Evolutionary conservation across 1,140 invertebrate genomes (phyloP).

Genomic region (Drosophila bipectinata): DNA sequence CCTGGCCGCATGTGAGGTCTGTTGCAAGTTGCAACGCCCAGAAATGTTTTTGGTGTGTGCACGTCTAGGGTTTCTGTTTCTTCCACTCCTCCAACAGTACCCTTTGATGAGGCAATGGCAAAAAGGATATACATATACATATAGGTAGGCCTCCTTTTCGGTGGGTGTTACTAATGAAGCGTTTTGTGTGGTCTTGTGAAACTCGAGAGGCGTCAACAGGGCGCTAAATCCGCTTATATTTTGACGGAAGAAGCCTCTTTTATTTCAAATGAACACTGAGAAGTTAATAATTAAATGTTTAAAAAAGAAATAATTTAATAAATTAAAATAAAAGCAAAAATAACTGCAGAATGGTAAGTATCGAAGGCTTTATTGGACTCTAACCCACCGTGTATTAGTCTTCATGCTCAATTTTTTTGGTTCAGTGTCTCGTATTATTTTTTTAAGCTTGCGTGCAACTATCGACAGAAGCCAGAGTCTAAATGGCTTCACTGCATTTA

Average conservation of each 20-base stretch:
- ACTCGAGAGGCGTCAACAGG: slow-evolving; percentile 82
- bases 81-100: slow-evolving; percentile 23
- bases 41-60: slow-evolving; percentile 31
- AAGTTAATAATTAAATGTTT: not conserved
- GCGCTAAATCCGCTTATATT: slow-evolving; percentile 80
- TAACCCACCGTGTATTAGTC: not conserved
- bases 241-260: slow-evolving; percentile 45
- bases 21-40: slow-evolving; percentile 46
- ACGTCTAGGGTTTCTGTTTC: slow-evolving; percentile 48
- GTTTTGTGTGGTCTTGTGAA: slow-evolving; percentile 64
- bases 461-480: slow-evolving; percentile 52
- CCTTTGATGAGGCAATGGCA: slow-evolving; percentile 55
- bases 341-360: not conserved
- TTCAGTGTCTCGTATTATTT: slow-evolving; percentile 6
- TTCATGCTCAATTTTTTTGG: not conserved
- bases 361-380: not conserved
- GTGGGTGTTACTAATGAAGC: slow-evolving; percentile 72
- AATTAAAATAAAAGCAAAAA: not conserved
- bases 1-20: slow-evolving; percentile 53
- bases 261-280: slow-evolving; percentile 7
- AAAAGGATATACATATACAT: not conserved
- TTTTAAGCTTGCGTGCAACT: slow-evolving; percentile 37
- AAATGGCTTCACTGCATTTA: slow-evolving; percentile 65
- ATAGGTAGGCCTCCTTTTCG: slow-evolving; percentile 15
- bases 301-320: not conserved